These are phyloP conservation scores for Stramonita haemastoma DNA, from an alignment of 2,888 invertebrate genomes.

Conservation along the genomic window DNA sequence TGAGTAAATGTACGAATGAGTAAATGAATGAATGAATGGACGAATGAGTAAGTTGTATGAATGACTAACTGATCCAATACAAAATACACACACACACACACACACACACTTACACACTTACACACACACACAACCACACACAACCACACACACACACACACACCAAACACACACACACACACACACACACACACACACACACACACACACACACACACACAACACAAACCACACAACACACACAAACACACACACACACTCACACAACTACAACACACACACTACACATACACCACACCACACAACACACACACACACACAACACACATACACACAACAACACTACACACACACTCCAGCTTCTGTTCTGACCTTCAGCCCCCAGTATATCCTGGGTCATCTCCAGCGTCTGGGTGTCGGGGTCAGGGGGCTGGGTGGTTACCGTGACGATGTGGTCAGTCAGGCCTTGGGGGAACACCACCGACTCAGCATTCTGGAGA, in stretches of 20 bases:
- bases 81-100: background rate
- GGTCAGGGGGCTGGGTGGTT: constrained; percentile 55
- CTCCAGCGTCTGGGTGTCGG: constrained; percentile 47
- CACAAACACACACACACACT: background rate
- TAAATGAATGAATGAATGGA: too few relatives aligned
- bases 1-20: too few relatives aligned
- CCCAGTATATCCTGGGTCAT: constrained; percentile 50
- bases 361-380: constrained; percentile 49
- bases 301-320: background rate
- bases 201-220: background rate
- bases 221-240: background rate
- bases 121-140: background rate
- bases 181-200: background rate
- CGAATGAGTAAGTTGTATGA: too few relatives aligned
- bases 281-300: background rate
- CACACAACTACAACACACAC: background rate
- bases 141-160: background rate
- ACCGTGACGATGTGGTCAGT: constrained; percentile 61
- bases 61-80: background rate
- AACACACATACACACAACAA: background rate
- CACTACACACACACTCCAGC: background rate
- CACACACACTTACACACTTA: background rate
- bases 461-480: constrained; percentile 54
- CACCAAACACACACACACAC: background rate
- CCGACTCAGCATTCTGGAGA: constrained; percentile 52